Conservation (phyloP, 2,113 vertebrate genomes). For the Columba janthina region DNA sequence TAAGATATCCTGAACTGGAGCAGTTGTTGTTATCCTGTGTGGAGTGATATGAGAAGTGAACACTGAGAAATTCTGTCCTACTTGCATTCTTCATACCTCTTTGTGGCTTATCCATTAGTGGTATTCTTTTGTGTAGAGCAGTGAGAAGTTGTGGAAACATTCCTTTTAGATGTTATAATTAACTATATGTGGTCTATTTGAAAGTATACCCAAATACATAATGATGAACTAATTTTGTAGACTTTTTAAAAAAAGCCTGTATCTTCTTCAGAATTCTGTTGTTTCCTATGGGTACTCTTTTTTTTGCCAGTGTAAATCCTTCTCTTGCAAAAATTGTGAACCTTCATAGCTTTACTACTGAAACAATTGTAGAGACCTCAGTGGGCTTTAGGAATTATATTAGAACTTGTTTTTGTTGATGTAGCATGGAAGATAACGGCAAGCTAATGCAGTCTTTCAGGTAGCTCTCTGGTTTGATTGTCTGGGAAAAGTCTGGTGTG, state of each 20-base stretch:
- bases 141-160: not conserved
- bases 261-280: not conserved
- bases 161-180: not conserved
- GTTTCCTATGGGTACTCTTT: not conserved
- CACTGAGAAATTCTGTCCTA: too few species aligned
- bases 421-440: not conserved
- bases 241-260: not conserved
- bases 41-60: too few species aligned
- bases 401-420: not conserved
- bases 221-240: not conserved
- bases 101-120: not conserved
- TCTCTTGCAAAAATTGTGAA: not conserved
- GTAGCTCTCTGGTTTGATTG: not conserved
- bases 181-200: not conserved
- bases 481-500: not conserved
- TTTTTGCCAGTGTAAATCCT: not conserved
- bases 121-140: not conserved
- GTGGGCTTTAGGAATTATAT: not conserved
- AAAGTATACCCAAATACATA: not conserved
- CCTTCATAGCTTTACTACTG: not conserved
- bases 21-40: too few species aligned
- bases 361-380: not conserved
- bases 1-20: too few species aligned
- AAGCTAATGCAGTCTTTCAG: not conserved
- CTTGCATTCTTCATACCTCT: not conserved